Conservation (phyloP, 2,888 invertebrate genomes). For the Schrankia costaestrigalis region DNA sequence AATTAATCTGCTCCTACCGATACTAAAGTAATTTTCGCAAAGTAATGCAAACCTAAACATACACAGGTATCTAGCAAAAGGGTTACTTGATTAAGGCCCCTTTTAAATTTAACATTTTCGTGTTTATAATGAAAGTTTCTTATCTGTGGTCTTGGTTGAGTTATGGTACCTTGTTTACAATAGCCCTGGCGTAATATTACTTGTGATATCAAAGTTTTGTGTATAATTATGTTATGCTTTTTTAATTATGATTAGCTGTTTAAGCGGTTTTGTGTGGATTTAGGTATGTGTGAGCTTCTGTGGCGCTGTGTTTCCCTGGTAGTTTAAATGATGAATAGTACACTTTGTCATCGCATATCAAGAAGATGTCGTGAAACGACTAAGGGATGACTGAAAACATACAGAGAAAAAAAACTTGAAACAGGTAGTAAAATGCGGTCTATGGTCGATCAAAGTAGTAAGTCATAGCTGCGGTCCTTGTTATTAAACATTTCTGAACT, state of each 20-base stretch:
- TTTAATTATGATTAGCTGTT: conserved; percentile 32
- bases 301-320: too few relatives aligned
- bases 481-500: too few relatives aligned
- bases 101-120: conserved; percentile 76
- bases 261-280: conserved; percentile 9
- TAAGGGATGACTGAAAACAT: too few relatives aligned
- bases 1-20: conserved; percentile 61
- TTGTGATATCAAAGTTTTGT: conserved; percentile 25
- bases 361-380: too few relatives aligned
- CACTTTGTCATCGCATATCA: too few relatives aligned
- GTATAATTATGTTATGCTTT: conserved; percentile 31
- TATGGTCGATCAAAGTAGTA: too few relatives aligned
- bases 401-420: too few relatives aligned
- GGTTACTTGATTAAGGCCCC: conserved; percentile 71
- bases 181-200: conserved; percentile 26
- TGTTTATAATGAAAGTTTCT: conserved; percentile 77
- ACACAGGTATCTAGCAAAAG: conserved; percentile 59
- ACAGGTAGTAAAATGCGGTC: too few relatives aligned
- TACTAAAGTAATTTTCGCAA: conserved; percentile 69
- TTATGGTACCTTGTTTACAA: conserved; percentile 61
- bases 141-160: conserved; percentile 74
- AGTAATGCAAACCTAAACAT: conserved; percentile 70
- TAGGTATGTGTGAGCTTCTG: too few relatives aligned
- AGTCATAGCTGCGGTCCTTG: too few relatives aligned
- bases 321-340: too few relatives aligned